These are phyloP conservation scores for Sapayoa aenigma DNA, from an alignment of 2,113 vertebrate species.

Conservation along the genomic window DNA sequence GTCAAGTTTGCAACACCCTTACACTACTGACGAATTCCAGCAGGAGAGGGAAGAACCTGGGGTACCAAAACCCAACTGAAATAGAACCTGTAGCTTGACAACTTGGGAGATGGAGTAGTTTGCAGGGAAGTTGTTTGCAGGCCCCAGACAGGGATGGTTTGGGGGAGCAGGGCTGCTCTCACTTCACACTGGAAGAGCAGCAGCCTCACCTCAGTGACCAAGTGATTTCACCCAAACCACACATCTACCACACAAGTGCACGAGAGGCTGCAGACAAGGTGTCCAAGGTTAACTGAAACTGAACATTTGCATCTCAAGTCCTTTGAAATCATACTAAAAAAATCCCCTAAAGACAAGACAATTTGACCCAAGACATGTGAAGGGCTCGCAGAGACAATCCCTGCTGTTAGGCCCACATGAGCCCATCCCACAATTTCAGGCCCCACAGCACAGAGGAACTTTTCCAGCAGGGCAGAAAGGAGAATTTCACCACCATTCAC, in stretches of 20 bases:
- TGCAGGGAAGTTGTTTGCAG: neutral
- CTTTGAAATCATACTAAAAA: neutral
- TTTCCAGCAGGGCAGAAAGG: neutral
- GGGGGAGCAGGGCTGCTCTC: neutral
- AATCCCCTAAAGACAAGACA: neutral
- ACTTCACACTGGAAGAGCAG: neutral
- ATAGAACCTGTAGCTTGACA: neutral
- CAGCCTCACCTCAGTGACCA: neutral
- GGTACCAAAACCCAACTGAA: neutral
- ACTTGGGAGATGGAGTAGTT: neutral
- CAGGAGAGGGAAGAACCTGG: neutral
- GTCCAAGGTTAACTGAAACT: neutral
- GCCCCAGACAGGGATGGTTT: neutral
- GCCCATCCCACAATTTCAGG: neutral
- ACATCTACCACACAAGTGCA: neutral
- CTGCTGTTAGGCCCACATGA: neutral
- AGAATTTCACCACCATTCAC: neutral
- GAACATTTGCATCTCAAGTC: neutral
- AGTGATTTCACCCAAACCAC: neutral
- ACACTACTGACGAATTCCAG: neutral
- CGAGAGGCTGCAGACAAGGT: neutral
- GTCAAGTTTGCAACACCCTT: neutral
- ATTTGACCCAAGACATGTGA: accelerated
- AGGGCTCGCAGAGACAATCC: neutral
- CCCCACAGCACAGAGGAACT: neutral